Percentiles rank a stretch among this genome's conserved stretches.
Conservation (phyloP, 2,797 vertebrate genomes). For the Pseudomugil gertrudae region DNA sequence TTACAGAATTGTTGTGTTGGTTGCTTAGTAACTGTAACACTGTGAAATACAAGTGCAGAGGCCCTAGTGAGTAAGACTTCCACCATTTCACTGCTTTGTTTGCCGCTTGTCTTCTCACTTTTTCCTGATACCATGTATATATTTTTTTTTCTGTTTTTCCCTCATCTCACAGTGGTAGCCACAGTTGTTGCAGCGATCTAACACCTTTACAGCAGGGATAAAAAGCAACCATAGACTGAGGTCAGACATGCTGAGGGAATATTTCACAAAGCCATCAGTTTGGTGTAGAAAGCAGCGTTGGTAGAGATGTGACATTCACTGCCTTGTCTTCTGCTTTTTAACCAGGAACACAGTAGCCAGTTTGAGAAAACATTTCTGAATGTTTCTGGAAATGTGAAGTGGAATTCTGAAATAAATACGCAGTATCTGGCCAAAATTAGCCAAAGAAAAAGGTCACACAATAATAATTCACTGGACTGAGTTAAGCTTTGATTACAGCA, state of each 20-base stretch:
- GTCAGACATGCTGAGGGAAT: constrained; percentile 62
- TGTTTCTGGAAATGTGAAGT: neutral
- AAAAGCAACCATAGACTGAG: constrained; percentile 55
- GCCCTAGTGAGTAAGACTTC: constrained; percentile 51
- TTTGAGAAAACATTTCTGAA: constrained; percentile 22
- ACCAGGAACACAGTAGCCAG: constrained; percentile 42
- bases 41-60: constrained; percentile 52
- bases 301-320: constrained; percentile 49
- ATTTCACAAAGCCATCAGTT: constrained; percentile 61
- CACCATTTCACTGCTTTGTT: constrained; percentile 41
- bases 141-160: constrained; percentile 15
- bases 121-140: constrained; percentile 5
- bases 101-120: constrained; percentile 23
- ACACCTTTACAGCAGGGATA: constrained; percentile 55
- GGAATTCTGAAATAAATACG: no score
- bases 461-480: neutral
- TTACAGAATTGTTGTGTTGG: constrained; percentile 68
- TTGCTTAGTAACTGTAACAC: constrained; percentile 76
- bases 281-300: constrained; percentile 44
- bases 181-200: constrained; percentile 56
- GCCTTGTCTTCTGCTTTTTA: constrained; percentile 36
- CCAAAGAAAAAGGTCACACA: neutral
- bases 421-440: no score
- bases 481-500: neutral
- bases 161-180: constrained; percentile 48